A percentile compares a stretch with the other conserved stretches of the same genome.
Evolutionary conservation across 2,888 invertebrate species (phyloP).

Genomic region (Nemotelus pantherinus): DNA sequence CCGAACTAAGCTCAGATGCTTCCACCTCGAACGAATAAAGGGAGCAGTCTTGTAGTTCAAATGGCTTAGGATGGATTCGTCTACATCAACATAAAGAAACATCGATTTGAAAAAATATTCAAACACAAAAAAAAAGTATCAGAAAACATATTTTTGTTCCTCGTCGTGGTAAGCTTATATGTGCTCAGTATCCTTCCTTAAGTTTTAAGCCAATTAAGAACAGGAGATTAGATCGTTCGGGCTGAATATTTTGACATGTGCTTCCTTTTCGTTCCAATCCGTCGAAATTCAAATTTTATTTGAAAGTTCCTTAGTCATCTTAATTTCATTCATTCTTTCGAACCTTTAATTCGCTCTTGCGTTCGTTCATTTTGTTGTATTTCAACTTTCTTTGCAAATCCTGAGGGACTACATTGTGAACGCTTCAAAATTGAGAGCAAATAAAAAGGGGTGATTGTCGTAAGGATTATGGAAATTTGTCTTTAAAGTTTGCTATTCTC

Average conservation of each 20-base stretch:
- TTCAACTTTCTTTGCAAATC: neutral
- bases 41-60: too few relatives aligned
- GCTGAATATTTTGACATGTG: slow-evolving; percentile 47
- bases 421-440: slow-evolving; percentile 4
- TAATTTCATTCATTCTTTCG: slow-evolving; percentile 25
- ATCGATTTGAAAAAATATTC: too few relatives aligned
- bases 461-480: slow-evolving; percentile 41
- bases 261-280: slow-evolving; percentile 33
- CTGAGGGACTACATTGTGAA: neutral
- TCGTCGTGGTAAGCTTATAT: neutral
- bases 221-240: slow-evolving; percentile 36
- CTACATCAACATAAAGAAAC: too few relatives aligned
- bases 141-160: slow-evolving; percentile 12
- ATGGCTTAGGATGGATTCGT: too few relatives aligned
- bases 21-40: too few relatives aligned
- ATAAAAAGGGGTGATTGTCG: slow-evolving; percentile 37
- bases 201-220: slow-evolving; percentile 27
- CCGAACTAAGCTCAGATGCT: too few relatives aligned
- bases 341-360: neutral
- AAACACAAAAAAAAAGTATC: slow-evolving; percentile 14
- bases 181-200: neutral
- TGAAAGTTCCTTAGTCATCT: slow-evolving; percentile 27
- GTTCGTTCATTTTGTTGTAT: neutral
- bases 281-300: slow-evolving; percentile 36
- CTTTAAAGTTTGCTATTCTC: slow-evolving; percentile 23